Base-by-base conservation (phyloP, 2,888 invertebrate genomes). In the Colostygia pectinataria region DNA sequence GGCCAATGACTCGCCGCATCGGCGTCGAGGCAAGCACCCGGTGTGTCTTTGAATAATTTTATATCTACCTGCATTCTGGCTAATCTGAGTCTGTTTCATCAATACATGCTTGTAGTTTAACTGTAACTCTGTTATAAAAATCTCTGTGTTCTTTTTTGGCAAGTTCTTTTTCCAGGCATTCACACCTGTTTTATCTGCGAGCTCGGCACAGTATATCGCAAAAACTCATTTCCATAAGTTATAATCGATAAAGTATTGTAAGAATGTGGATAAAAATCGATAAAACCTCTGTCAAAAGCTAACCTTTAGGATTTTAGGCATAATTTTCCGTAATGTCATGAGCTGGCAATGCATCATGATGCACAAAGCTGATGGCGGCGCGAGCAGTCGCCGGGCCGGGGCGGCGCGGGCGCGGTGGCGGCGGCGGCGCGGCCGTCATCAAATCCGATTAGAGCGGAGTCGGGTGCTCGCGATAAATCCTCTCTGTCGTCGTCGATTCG, bases 381-480 rank as follows among this genome's bases (percentile, higher is more conserved):
- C 10, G 37, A 2, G n/a, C n/a, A 20, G 20, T 5, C 2, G 20
- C 6, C 20, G 20, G 20, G 20, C 20, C 15, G 20, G 20, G 12
- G 28, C 39, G 39, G 36, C 42, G 12, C 10, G 18, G 4, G 29
- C 10, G 39, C 18, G 29, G 12, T 6, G 3, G 59, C 58, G 55
- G 61, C 51, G 46, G 12, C 6, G 28, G 28, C 6, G 9, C n/a
- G 59, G 63, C 63, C 65, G 69, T 63, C 70, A 66, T 76, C 71
- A 76, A 80, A 82, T 83, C 83, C 79, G 83, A 85, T 85, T 85
- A 83, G 71, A 63, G 69, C 29, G 27, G 37, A 55, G 76, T 81
- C 78, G 83, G 81, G 78, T 80, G 84, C 81, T 71, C 66, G 70
- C 83, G 75, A 86, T 89, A 87, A 87, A 89, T 88, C 83, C 69